A percentile compares a stretch with the other conserved stretches of the same genome.
These are phyloP conservation scores for Saccostrea echinata DNA, from an alignment of 1,140 invertebrate species.

Conservation along the genomic window DNA sequence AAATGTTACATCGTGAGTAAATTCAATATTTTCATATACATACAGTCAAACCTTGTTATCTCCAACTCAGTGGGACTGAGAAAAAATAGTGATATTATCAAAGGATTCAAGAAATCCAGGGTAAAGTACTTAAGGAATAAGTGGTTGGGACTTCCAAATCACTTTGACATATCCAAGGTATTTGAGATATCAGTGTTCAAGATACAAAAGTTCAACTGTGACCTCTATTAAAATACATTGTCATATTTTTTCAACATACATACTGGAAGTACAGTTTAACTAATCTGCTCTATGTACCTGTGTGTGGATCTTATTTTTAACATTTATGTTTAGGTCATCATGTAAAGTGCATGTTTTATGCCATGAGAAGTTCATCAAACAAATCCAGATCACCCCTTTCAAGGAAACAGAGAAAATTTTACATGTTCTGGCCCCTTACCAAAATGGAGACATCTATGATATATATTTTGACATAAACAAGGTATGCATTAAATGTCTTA, in stretches of 20 bases:
- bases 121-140: too few relatives aligned
- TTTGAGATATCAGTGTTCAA: too few relatives aligned
- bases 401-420: conserved; percentile 10
- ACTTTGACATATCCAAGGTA: too few relatives aligned
- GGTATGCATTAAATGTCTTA: background rate
- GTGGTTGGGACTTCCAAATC: too few relatives aligned
- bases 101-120: too few relatives aligned
- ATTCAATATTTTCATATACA: background rate
- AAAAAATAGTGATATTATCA: too few relatives aligned
- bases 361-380: background rate
- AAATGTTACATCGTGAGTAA: conserved; percentile 41
- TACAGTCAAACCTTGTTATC: background rate
- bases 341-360: background rate
- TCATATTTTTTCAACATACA: too few relatives aligned
- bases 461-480: background rate
- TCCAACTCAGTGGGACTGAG: background rate
- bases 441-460: background rate
- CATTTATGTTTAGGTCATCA: background rate
- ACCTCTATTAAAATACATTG: too few relatives aligned
- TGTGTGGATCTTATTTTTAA: background rate
- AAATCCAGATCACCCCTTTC: background rate
- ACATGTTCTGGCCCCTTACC: background rate
- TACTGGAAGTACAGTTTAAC: too few relatives aligned
- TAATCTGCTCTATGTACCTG: too few relatives aligned
- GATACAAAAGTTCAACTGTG: too few relatives aligned